These are phyloP conservation scores for Lophotis ruficrista DNA, from an alignment of 2,113 vertebrate species.

Conservation along the genomic window DNA sequence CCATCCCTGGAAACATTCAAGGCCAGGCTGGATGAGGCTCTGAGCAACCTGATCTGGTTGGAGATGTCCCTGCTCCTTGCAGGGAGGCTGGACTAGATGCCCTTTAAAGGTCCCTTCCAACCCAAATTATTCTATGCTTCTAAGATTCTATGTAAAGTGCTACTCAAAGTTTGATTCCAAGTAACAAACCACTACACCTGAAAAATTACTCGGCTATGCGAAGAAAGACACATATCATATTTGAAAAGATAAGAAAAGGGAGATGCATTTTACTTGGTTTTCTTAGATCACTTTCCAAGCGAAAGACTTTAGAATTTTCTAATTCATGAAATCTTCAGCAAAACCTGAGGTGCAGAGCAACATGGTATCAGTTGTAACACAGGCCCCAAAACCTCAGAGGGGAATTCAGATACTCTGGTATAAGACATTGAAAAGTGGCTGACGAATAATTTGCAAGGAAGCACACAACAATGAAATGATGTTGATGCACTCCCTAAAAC, in stretches of 20 bases:
- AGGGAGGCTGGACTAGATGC: no score
- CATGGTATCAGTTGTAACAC: not conserved
- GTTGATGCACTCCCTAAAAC: not conserved
- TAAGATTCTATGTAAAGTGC: not conserved
- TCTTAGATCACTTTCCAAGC: not conserved
- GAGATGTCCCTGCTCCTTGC: no score
- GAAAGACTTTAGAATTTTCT: not conserved
- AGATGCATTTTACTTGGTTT: not conserved
- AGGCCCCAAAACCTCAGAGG: not conserved
- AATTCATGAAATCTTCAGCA: not conserved
- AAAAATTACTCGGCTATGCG: not conserved
- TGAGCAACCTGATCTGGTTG: no score
- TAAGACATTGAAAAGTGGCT: not conserved
- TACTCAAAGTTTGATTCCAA: not conserved
- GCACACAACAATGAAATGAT: not conserved
- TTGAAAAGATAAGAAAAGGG: not conserved
- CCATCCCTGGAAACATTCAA: no score
- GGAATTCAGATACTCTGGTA: not conserved
- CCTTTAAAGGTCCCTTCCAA: no score
- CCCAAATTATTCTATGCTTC: no score
- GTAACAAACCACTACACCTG: not conserved
- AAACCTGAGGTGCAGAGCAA: not conserved
- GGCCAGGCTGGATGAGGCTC: no score
- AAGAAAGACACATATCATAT: not conserved
- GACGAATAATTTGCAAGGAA: conserved; percentile 2